Evolutionary conservation across 2,113 vertebrate genomes (phyloP).

Genomic region (Poeciliopsis occidentalis): DNA sequence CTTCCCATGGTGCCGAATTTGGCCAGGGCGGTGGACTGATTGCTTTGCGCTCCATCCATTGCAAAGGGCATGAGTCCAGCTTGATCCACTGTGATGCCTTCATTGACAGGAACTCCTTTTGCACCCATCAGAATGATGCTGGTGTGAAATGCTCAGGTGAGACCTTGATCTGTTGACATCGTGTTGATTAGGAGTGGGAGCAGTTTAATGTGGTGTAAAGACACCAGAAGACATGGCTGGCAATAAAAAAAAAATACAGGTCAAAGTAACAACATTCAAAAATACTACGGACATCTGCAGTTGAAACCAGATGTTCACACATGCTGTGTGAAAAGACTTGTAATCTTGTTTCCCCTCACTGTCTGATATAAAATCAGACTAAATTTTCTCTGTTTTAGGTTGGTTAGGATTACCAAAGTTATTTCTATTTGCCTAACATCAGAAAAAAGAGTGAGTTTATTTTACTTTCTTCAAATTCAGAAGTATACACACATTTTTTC

Average conservation of each 20-base stretch:
- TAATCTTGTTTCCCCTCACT: too few species aligned
- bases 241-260: not conserved
- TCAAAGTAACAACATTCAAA: not conserved
- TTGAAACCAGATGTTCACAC: too few species aligned
- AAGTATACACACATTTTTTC: too few species aligned
- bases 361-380: too few species aligned
- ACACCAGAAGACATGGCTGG: not conserved
- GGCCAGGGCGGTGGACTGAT: slow-evolving; percentile 63
- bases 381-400: too few species aligned
- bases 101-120: slow-evolving; percentile 55
- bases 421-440: too few species aligned
- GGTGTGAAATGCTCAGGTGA: slow-evolving; percentile 79
- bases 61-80: slow-evolving; percentile 72
- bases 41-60: slow-evolving; percentile 70
- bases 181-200: not conserved
- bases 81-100: slow-evolving; percentile 65
- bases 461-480: too few species aligned
- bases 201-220: not conserved
- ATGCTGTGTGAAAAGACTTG: too few species aligned
- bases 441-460: too few species aligned
- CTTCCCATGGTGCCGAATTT: slow-evolving; percentile 34
- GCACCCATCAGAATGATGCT: slow-evolving; percentile 71
- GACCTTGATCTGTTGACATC: not conserved
- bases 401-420: too few species aligned
- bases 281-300: too few species aligned